phyloP scores from a whole-genome alignment of 37 sponge, comb jelly and placozoan genomes.

The Corticium candelabrum region DNA sequence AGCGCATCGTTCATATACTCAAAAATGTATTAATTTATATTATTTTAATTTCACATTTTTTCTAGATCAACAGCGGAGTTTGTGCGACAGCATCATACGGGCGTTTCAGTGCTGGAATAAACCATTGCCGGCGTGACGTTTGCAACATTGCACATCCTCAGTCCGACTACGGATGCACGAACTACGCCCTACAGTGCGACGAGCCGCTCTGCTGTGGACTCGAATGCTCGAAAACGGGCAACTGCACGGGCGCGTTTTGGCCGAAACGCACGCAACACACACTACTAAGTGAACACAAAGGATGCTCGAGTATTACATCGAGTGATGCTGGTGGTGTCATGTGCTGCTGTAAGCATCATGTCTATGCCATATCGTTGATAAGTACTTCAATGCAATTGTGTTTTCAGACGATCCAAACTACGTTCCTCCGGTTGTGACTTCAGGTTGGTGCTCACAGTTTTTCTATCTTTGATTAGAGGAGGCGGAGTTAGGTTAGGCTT shows the following conservation, averaged over 20 bases:
- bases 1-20: too few species aligned
- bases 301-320: neutral
- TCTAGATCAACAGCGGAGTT: neutral
- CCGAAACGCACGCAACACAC: neutral
- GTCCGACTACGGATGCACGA: neutral
- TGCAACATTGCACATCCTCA: neutral
- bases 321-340: slow-evolving; percentile 9
- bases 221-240: neutral
- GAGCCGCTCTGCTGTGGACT: slow-evolving; percentile 13
- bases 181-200: neutral
- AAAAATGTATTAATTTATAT: too few species aligned
- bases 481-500: too few species aligned
- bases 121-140: neutral
- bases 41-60: too few species aligned
- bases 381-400: neutral
- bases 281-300: neutral
- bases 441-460: too few species aligned
- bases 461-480: too few species aligned
- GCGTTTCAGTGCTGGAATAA: neutral
- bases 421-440: neutral
- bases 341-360: slow-evolving; percentile 11
- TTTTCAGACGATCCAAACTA: neutral
- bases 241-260: neutral
- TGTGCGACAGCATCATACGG: neutral
- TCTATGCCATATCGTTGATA: neutral